Evolutionary conservation across 2,797 vertebrate genomes (phyloP).

Genomic region (Pseudocheirus occidentalis): DNA sequence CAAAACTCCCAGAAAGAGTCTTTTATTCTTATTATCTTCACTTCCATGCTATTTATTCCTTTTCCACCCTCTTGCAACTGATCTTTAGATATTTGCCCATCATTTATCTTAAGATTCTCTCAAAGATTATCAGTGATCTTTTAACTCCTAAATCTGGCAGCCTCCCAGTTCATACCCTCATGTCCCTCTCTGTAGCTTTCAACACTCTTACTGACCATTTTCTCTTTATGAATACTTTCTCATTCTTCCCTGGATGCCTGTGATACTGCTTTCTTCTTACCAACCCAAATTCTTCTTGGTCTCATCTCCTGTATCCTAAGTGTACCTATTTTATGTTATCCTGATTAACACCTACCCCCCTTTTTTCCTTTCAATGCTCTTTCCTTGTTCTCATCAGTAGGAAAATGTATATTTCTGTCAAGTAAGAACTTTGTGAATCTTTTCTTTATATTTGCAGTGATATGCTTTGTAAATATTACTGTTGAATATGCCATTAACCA

Average conservation of each 20-base stretch:
- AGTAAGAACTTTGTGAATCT: not conserved
- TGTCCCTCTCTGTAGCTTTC: not conserved
- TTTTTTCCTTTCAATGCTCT: not conserved
- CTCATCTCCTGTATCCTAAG: not conserved
- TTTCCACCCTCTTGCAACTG: not conserved
- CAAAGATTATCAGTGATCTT: not conserved
- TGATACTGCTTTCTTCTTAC: not conserved
- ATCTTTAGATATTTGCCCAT: not conserved
- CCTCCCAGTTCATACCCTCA: not conserved
- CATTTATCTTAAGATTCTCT: not conserved
- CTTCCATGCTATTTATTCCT: not conserved
- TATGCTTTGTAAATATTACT: not conserved
- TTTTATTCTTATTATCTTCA: not conserved
- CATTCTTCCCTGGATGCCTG: not conserved
- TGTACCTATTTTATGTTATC: not conserved
- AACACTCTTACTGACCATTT: not conserved
- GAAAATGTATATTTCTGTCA: not conserved
- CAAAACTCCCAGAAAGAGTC: not conserved
- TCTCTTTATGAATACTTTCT: not conserved
- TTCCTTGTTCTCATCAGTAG: not conserved
- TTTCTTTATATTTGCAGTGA: not conserved
- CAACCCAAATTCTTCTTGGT: not conserved
- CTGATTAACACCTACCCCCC: rapidly evolving
- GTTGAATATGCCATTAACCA: not conserved
- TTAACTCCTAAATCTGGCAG: not conserved